Evolutionary conservation across 2,797 vertebrate species (phyloP), one percentile per base, ranked within the genome.

Genomic region (Rhinichthys osculus): DNA sequence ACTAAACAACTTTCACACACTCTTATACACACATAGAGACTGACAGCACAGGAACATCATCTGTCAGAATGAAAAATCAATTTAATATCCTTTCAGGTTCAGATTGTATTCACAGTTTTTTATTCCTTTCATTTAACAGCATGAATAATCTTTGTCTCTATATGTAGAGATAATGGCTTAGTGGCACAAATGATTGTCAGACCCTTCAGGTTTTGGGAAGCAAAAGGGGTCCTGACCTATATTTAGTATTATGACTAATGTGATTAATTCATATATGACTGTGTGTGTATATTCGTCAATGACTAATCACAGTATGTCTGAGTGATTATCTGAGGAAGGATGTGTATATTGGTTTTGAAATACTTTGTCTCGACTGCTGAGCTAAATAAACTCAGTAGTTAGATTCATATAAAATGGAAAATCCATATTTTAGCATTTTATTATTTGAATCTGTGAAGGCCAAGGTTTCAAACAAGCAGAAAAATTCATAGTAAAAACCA

Each of bases 161-260:
- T 27, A 8, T 27, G 23, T n/a, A 50, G 50, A 44, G 16, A 16
- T 17, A 33, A 82, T 33, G 19, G n/a, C n/a, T 30, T 11, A 42
- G 44, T 47, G 35, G 52, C n/a, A 40, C 2, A 70, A 57, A n/a
- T 44, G 6, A 57, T 30, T 44, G 11, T 30, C 10, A 40, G 59
- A 54, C 2, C 3, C 13, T 52, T 66, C 7, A 40, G 13, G n/a
- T 69, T 47, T 66, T 66, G 7, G 30, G 5, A 71, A 62, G 50
- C 13, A 67, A 78, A 78, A 23, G 9, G 44, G 23, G 23, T 66
- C 17, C 72, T 85, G 23, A 52, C 17, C 72, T 85, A 78, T 71
- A 78, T 85, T 78, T 85, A 85, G 35, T 57, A 57, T 85, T 78
- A 69, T 85, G 83, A 85, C 83, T 78, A 78, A 78, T 44, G 47